These are phyloP conservation scores for Parascotia fuliginaria DNA, from an alignment of 2,888 invertebrate genomes.

Conservation along the genomic window DNA sequence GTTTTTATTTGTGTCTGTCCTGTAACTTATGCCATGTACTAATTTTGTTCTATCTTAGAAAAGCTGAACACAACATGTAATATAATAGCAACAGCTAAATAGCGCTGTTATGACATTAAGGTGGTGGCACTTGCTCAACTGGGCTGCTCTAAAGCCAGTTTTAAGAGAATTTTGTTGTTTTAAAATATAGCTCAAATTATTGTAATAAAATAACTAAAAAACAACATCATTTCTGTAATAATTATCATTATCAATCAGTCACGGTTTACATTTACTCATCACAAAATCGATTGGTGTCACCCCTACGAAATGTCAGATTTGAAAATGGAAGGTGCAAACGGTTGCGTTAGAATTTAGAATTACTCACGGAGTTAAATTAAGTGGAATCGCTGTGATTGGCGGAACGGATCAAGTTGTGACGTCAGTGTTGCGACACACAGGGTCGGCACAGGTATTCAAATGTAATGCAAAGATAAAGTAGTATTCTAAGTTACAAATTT, in stretches of 20 bases:
- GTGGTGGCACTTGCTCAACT: too few relatives aligned
- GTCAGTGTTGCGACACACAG: constrained; percentile 29
- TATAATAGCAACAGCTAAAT: too few relatives aligned
- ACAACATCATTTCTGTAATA: too few relatives aligned
- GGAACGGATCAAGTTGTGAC: constrained; percentile 25
- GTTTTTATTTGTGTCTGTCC: too few relatives aligned
- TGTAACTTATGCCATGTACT: too few relatives aligned
- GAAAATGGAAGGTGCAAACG: constrained; percentile 10
- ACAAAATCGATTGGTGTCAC: constrained; percentile 13
- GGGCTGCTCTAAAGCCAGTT: too few relatives aligned
- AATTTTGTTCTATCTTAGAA: too few relatives aligned
- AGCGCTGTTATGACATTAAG: too few relatives aligned
- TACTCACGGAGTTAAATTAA: constrained; percentile 33
- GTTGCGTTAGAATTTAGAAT: constrained; percentile 31
- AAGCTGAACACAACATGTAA: too few relatives aligned
- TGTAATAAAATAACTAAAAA: too few relatives aligned
- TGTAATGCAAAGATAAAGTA: neutral
- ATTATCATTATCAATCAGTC: neutral
- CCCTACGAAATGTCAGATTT: constrained; percentile 14
- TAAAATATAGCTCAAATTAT: too few relatives aligned
- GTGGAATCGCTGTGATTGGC: constrained; percentile 30
- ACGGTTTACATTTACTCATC: constrained; percentile 2
- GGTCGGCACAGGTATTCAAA: constrained; percentile 21
- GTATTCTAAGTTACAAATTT: neutral
- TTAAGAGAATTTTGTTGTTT: too few relatives aligned